These are phyloP conservation scores for Antrozous pallidus DNA, from an alignment of 2,797 vertebrate species.

Conservation along the genomic window DNA sequence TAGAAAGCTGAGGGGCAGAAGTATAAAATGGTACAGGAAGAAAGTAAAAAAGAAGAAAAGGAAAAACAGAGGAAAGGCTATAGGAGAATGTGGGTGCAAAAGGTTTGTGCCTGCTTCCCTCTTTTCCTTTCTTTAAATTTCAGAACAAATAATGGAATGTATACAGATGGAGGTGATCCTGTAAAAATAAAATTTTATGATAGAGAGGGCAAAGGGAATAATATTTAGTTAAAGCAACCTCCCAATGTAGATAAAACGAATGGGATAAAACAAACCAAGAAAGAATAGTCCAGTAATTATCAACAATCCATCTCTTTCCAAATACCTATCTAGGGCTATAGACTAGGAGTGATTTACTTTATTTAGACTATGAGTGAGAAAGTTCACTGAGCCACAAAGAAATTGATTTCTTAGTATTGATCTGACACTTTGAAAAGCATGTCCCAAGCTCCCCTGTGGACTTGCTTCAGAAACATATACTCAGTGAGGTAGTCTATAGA, in stretches of 20 bases:
- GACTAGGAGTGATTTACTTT: not conserved
- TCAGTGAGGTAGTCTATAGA: not conserved
- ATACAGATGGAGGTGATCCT: not conserved
- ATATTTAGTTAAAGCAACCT: not conserved
- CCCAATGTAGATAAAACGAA: not conserved
- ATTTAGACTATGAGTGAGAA: not conserved
- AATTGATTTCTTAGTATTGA: not conserved
- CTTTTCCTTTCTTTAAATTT: not conserved
- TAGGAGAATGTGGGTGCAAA: not conserved
- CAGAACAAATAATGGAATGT: not conserved
- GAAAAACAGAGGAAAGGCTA: not conserved
- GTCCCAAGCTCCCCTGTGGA: not conserved
- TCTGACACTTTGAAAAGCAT: not conserved
- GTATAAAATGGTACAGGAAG: not conserved
- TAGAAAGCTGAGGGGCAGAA: not conserved
- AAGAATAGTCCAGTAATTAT: not conserved
- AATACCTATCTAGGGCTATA: not conserved
- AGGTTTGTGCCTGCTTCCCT: not conserved
- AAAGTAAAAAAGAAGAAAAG: not conserved
- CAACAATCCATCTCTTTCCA: not conserved
- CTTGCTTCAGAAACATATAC: not conserved
- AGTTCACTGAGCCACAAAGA: not conserved
- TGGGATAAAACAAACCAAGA: not conserved
- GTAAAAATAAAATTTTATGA: not conserved
- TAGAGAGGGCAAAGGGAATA: not conserved